Conservation (phyloP, 2,888 invertebrate species). For the Hirudinaria manillensis region DNA sequence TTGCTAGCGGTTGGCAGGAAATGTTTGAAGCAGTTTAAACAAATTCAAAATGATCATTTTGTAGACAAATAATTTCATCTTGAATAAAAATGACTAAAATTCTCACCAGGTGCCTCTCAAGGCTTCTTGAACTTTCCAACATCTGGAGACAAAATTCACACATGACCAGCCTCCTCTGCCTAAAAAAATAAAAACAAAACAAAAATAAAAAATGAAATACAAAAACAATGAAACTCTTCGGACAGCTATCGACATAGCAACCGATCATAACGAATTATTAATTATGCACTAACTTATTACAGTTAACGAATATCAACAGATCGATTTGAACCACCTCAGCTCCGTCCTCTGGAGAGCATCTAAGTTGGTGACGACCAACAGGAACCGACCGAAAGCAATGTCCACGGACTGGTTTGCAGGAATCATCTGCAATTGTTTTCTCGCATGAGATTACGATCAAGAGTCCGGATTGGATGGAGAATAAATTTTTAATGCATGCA, state of each 20-base stretch:
- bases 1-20: no score
- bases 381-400: conserved; percentile 23
- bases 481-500: no score
- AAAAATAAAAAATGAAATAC: background rate
- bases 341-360: no score
- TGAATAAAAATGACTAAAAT: background rate
- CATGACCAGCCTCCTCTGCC: conserved; percentile 20
- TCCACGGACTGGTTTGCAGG: background rate
- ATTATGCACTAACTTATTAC: no score
- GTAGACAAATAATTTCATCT: background rate
- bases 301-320: no score
- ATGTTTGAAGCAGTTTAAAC: no score
- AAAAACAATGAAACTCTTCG: no score
- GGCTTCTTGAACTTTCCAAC: conserved; percentile 11
- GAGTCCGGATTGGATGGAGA: no score
- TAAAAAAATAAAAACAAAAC: background rate
- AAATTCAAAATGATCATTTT: no score
- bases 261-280: no score
- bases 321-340: no score
- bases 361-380: background rate
- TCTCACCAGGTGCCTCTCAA: conserved; percentile 27
- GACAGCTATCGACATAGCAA: no score
- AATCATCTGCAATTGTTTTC: background rate
- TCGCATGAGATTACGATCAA: background rate
- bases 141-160: conserved; percentile 25